A percentile compares a stretch with the other conserved stretches of the same genome.
These are phyloP conservation scores for Brachionus calyciflorus DNA, from an alignment of 1,140 invertebrate genomes.

Conservation along the genomic window DNA sequence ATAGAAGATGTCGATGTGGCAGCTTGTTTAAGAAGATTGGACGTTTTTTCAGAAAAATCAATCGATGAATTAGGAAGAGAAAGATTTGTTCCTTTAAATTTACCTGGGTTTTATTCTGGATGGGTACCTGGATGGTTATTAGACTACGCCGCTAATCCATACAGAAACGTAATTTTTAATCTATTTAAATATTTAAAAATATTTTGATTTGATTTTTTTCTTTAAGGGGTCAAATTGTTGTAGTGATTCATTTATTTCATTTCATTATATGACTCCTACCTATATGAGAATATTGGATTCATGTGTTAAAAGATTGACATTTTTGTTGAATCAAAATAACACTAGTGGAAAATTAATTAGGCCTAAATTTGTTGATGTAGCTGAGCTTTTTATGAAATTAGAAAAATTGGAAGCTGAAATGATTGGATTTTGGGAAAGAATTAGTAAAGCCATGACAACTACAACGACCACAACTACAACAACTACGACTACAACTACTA, in stretches of 20 bases:
- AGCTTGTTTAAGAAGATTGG: slow-evolving; percentile 80
- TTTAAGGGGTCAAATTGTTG: slow-evolving; percentile 36
- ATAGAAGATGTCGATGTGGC: slow-evolving; percentile 92
- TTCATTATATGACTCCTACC: slow-evolving; percentile 20
- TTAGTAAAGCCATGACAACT: slow-evolving; percentile 11
- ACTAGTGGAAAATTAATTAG: background rate
- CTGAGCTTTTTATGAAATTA: slow-evolving; percentile 1
- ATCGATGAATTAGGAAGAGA: slow-evolving; percentile 77
- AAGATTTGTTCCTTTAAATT: slow-evolving; percentile 70
- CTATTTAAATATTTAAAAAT: background rate
- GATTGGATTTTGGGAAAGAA: background rate
- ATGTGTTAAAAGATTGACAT: background rate
- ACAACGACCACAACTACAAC: background rate
- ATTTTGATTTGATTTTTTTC: background rate
- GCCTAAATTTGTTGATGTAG: slow-evolving; percentile 1
- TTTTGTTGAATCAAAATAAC: slow-evolving; percentile 12
- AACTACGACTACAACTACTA: too few species aligned
- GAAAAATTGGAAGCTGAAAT: slow-evolving; percentile 17
- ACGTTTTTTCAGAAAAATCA: slow-evolving; percentile 80
- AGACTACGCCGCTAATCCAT: slow-evolving; percentile 7
- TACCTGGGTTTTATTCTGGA: background rate
- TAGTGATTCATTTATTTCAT: slow-evolving; percentile 37
- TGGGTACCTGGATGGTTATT: background rate
- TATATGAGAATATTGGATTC: background rate
- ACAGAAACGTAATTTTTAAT: slow-evolving; percentile 25